Evolutionary conservation across 2,888 invertebrate genomes (phyloP), one percentile per base, ranked within the genome.

Genomic region (Sinohyriopsis cumingii): DNA sequence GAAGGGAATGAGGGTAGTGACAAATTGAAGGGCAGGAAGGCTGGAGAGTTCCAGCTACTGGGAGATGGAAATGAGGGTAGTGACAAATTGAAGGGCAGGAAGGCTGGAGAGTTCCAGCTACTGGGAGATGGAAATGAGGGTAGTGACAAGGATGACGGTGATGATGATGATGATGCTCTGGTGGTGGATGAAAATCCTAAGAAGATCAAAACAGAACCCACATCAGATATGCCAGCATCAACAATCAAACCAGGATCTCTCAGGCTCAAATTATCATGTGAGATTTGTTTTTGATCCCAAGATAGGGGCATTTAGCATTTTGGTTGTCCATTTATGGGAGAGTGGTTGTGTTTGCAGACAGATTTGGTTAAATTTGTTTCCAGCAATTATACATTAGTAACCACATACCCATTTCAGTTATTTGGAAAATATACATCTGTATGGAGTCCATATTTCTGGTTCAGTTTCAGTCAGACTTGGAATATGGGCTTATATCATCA

Each of bases 91-190:
- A 25, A 25, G 25, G 33, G 33, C 33, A 33, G 72, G 15, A 73
- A 75, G 59, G 72, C 72, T 59, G 83, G 83, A 7, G 81, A 79
- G 70, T 83, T 82, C 65, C 80, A 83, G 69, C 78, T 80, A 15
- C 75, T 80, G 3, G 76, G 71, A 15, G 76, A 74, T 45, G 76
- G 77, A 20, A 61, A 68, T 45, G 78, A 76, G 6, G 82, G 83
- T 53, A 75, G 75, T 60, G 75, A 77, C 24, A 59, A 73, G 4
- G 77, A 72, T n/a, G n/a, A n/a, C n/a, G 72, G 73, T 75, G 93
- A 93, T 79, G 93, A 87, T 65, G 92, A 92, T 83, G 91, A 91
- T 77, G 91, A 91, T 79, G 81, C 84, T 9, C 83, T 91, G 55
- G 88, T 91, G 64, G 91, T 91, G n/a, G 91, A 91, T 79, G 91